phyloP scores from a whole-genome alignment of 2,113 vertebrate genomes.

The Psammodynastes pulverulentus region DNA sequence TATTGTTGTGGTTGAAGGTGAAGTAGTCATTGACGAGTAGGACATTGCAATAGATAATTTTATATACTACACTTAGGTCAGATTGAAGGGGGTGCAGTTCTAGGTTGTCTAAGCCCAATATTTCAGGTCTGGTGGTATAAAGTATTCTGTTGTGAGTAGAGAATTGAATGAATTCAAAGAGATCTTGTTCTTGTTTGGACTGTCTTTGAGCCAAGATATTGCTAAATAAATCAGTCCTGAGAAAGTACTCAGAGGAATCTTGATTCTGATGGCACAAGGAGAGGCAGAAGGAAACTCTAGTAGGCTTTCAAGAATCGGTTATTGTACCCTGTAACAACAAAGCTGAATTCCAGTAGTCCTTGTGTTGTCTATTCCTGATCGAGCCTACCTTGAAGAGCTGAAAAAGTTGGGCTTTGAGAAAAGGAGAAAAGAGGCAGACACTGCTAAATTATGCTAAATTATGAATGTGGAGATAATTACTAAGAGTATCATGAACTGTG shows the following conservation, averaged over 20 bases:
- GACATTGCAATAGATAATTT: too few species aligned
- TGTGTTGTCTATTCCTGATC: not conserved
- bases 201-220: not conserved
- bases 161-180: not conserved
- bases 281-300: not conserved
- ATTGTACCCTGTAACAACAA: not conserved
- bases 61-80: too few species aligned
- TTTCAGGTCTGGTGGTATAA: too few species aligned
- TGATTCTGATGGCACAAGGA: not conserved
- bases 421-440: not conserved
- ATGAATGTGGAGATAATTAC: not conserved
- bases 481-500: not conserved
- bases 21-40: too few species aligned
- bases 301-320: not conserved
- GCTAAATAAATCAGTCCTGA: not conserved
- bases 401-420: slow-evolving; percentile 23
- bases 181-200: not conserved
- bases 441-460: not conserved
- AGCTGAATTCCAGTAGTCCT: not conserved
- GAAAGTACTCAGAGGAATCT: not conserved
- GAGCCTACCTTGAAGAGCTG: not conserved
- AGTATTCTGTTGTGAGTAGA: too few species aligned
- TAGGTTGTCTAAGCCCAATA: too few species aligned
- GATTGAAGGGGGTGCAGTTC: too few species aligned
- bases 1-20: too few species aligned